Conservation (phyloP, 2,888 invertebrate genomes). For the Meghimatium bilineatum region DNA sequence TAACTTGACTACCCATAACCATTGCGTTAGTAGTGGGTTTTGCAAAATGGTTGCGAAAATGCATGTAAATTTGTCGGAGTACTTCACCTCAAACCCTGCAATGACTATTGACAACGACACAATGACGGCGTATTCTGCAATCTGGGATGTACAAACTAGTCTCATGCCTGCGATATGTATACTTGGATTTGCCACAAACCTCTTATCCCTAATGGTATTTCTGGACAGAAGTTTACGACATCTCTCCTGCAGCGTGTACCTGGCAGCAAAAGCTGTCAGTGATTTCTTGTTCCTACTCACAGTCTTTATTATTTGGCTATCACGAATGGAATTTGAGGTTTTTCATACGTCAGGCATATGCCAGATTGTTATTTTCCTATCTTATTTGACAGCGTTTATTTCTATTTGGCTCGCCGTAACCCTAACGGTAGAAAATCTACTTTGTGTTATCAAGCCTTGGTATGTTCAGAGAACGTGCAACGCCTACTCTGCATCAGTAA, state of each 20-base stretch:
- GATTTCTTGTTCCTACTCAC: constrained; percentile 33
- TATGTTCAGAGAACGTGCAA: constrained; percentile 66
- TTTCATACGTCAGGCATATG: constrained; percentile 76
- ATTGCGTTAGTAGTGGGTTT: too few species aligned
- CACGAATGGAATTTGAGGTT: constrained; percentile 56
- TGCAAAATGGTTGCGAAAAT: background rate
- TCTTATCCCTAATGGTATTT: constrained; percentile 27
- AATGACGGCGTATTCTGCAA: background rate
- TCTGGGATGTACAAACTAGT: background rate
- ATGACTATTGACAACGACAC: background rate
- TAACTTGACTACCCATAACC: too few species aligned
- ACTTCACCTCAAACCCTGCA: background rate
- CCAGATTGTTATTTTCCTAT: constrained; percentile 74
- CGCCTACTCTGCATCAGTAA: constrained; percentile 4
- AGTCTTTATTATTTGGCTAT: constrained; percentile 23
- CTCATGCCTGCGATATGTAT: constrained; percentile 24
- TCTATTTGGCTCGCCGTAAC: constrained; percentile 73
- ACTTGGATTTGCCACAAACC: constrained; percentile 20
- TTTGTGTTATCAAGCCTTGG: constrained; percentile 74
- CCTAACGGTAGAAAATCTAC: constrained; percentile 75
- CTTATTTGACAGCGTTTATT: constrained; percentile 76
- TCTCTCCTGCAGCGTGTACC: constrained; percentile 73
- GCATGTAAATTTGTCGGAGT: background rate
- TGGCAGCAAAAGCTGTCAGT: constrained; percentile 29
- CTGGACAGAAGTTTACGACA: constrained; percentile 76